A percentile compares a stretch with the other conserved stretches of the same genome.
Evolutionary conservation across 2,113 vertebrate genomes (phyloP).

Genomic region (Conger conger): DNA sequence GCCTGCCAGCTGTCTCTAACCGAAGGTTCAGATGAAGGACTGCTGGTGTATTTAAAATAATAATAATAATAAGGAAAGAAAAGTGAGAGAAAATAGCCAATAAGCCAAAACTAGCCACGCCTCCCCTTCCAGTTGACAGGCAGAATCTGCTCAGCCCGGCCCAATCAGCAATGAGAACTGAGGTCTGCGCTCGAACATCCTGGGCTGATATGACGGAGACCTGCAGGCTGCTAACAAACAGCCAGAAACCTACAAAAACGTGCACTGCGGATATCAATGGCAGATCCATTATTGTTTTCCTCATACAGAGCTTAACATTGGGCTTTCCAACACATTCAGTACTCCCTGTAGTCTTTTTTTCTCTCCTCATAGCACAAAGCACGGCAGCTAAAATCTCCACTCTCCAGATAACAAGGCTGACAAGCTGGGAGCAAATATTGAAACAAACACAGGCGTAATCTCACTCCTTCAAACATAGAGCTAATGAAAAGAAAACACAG

Average conservation of each 20-base stretch:
- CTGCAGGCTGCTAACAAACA: background rate
- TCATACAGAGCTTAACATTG: background rate
- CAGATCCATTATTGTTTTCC: background rate
- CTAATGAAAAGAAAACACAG: background rate
- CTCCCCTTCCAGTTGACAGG: background rate
- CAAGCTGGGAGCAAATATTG: background rate
- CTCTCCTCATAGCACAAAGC: background rate
- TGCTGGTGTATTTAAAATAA: background rate
- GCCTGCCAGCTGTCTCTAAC: background rate
- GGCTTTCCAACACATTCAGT: background rate
- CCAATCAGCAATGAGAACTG: background rate
- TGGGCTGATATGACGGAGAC: background rate
- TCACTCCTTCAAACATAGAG: background rate
- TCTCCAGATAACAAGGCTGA: slow-evolving; percentile 8
- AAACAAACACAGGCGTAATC: background rate
- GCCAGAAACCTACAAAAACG: background rate
- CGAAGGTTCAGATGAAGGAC: background rate
- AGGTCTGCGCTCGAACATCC: background rate
- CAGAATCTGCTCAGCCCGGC: background rate
- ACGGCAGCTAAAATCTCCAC: background rate
- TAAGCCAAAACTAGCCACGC: background rate
- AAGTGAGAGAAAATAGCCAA: background rate
- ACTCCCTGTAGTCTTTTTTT: background rate
- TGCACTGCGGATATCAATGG: background rate
- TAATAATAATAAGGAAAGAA: background rate